A percentile compares a stretch with the other conserved stretches of the same genome.
Conservation (phyloP, 2,888 invertebrate species). For the Imbricaverruca yamaguchii region DNA sequence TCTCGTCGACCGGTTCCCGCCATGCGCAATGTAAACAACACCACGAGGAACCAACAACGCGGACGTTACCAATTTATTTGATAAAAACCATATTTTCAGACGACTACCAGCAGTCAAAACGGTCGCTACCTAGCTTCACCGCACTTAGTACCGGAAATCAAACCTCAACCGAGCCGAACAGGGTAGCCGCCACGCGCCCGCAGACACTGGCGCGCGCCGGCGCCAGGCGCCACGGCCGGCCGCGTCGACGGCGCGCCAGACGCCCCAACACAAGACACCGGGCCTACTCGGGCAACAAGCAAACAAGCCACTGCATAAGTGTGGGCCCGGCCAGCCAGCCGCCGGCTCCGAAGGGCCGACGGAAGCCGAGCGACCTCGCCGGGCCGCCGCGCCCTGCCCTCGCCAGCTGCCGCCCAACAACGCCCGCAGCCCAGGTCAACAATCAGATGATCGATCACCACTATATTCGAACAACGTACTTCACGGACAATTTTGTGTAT, state of each 20-base stretch:
- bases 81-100: conserved; percentile 2
- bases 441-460: conserved; percentile 15
- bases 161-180: no score
- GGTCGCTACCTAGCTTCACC: background rate
- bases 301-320: conserved; percentile 6
- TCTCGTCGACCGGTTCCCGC: no score
- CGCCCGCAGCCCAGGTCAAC: background rate
- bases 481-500: conserved; percentile 20
- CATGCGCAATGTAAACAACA: no score
- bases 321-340: background rate
- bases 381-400: no score
- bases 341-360: background rate
- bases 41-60: background rate
- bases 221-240: no score
- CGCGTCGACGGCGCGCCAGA: background rate
- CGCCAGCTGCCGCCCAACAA: background rate
- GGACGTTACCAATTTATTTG: conserved; percentile 8
- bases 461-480: conserved; percentile 19
- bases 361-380: no score
- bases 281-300: background rate
- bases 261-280: background rate
- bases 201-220: no score
- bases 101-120: background rate
- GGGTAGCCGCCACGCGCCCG: no score
- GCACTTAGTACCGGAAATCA: background rate